These are phyloP conservation scores for Oncorhynchus nerka DNA, from an alignment of 2,113 vertebrate genomes.

Conservation along the genomic window DNA sequence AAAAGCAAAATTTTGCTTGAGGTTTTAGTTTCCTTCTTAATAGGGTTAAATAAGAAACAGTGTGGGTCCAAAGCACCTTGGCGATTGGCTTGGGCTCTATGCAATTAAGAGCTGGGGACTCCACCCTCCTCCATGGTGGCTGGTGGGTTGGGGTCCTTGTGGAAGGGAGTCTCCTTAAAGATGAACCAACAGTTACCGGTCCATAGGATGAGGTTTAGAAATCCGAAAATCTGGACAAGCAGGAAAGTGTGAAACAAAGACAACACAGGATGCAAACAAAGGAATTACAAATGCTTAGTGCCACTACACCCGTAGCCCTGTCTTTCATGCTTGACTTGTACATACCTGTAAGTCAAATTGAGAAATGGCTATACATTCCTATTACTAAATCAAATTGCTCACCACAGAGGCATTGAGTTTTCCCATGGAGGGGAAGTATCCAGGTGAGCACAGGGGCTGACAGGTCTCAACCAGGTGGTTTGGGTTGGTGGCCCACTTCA, in stretches of 20 bases:
- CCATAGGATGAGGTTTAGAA: conserved; percentile 93
- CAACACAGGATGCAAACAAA: neutral
- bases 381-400: conserved; percentile 43
- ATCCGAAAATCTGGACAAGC: conserved; percentile 85
- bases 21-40: conserved; percentile 31
- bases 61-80: conserved; percentile 32
- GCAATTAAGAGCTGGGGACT: conserved; percentile 48
- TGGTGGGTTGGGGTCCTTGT: conserved; percentile 76
- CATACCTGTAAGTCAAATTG: too few species aligned
- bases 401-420: conserved; percentile 95
- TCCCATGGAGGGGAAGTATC: conserved; percentile 80
- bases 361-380: neutral
- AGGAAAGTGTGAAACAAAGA: neutral
- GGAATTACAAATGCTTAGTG: neutral
- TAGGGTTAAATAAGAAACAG: conserved; percentile 9
- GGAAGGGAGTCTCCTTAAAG: conserved; percentile 91
- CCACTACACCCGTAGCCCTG: too few species aligned
- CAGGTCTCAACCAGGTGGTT: conserved; percentile 62
- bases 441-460: conserved; percentile 50
- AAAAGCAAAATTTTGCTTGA: neutral
- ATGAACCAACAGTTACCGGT: conserved; percentile 95
- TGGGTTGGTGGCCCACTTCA: conserved; percentile 82
- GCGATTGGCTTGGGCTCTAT: conserved; percentile 16
- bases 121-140: conserved; percentile 61
- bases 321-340: too few species aligned